Conservation (phyloP, 2,888 invertebrate species). For the Lasioglossum lativentre region DNA sequence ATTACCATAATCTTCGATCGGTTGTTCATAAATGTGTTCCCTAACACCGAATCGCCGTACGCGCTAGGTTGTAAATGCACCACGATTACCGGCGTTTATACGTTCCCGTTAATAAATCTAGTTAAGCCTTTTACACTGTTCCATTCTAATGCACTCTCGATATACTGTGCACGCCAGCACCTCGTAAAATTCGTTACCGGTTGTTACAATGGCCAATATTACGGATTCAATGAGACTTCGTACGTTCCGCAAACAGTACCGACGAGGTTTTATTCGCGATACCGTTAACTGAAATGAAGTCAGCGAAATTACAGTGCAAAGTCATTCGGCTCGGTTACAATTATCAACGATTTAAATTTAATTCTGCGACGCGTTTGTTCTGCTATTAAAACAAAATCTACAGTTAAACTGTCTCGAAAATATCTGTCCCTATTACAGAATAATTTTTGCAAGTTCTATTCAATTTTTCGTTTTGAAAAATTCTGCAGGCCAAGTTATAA, state of each 20-base stretch:
- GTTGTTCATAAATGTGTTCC: slow-evolving; percentile 35
- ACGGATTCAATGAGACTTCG: slow-evolving; percentile 3
- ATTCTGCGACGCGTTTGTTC: background rate
- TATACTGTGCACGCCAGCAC: background rate
- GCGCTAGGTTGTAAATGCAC: background rate
- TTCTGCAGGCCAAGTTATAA: too few relatives aligned
- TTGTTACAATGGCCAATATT: slow-evolving; percentile 9
- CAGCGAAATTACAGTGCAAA: background rate
- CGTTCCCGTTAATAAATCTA: slow-evolving; percentile 34
- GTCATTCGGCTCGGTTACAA: background rate
- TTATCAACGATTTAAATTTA: background rate
- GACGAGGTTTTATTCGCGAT: background rate
- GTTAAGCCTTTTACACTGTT: slow-evolving; percentile 50
- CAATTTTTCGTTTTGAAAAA: too few relatives aligned
- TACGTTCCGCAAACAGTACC: slow-evolving; percentile 1
- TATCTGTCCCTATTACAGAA: background rate
- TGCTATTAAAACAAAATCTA: background rate
- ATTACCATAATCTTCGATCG: slow-evolving; percentile 42
- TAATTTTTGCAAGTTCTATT: too few relatives aligned
- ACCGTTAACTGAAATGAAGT: slow-evolving; percentile 10
- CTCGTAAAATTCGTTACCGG: slow-evolving; percentile 4
- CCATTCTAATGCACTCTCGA: slow-evolving; percentile 42
- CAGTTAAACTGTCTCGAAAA: too few relatives aligned
- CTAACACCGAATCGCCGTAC: slow-evolving; percentile 1
- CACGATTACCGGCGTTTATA: slow-evolving; percentile 32